Evolutionary conservation across 2,797 vertebrate species (phyloP), one percentile per base, ranked within the genome.

Genomic region (Enteromius viviparus): DNA sequence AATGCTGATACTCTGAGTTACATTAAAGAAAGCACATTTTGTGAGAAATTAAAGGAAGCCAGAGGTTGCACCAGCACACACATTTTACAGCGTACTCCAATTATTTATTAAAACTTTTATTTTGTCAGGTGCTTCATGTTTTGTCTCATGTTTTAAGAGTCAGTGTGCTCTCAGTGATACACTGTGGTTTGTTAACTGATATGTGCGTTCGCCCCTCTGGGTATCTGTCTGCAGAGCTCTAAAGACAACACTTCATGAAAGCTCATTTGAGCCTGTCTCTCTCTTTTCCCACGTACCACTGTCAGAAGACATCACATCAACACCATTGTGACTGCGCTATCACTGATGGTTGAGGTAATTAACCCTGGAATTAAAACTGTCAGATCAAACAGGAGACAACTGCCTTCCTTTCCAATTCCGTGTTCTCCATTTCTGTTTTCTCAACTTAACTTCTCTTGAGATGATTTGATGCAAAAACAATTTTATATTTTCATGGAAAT

Each of bases 311-410:
- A 76, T 85, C 83, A 79, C 75, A 23, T 76, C 86, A 85, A 74
- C 76, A 80, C 68, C 71, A 69, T 66, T 87, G 66, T 68, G 76
- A 80, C 75, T 78, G 83, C 15, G 66, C 83, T 71, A 76, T 85
- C 80, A 76, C 83, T 76, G 76, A 76, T 51, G 71, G 29, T 64
- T 78, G 62, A 81, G 72, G 83, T 85, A 87, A 87, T 85, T 87
- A 85, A 87, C 84, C 76, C 71, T 76, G 80, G 71, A 80, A 85
- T 85, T 85, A 85, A 79, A 85, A 82, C 84, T 82, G 84, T 85
- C 84, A 82, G 76, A 85, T 78, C 47, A 82, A 82, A 68, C 69
- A 65, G 42, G n/a, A 78, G 76, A 82, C 84, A 85, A 81, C 72
- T 71, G 37, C 64, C 58, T 78, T 15, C 47, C 64, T 51, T 26